Base-by-base conservation (phyloP, 1,140 invertebrate species). In the Drosophila trapezifrons region DNA sequence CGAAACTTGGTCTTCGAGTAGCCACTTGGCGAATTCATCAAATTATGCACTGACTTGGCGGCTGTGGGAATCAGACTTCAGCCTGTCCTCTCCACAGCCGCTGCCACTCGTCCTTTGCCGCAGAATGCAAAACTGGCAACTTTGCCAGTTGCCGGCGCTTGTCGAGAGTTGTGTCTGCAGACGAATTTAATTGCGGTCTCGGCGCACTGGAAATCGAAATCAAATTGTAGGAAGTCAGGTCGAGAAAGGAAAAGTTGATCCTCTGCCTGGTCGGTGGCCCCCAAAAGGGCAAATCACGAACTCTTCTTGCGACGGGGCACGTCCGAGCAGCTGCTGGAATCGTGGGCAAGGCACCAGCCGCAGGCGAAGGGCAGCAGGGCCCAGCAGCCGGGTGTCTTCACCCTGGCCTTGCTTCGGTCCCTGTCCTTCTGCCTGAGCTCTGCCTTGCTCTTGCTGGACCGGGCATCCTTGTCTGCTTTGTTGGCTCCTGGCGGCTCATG, bases 1-100 rank as follows among this genome's bases (percentile, higher is more conserved):
- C n/a, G 38, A 69, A 79, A 80, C 54, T 79, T 79, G 27, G 35
- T 54, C 57, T 25, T 54, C 60, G 22, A 67, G 55, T 74, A 79
- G 42, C 59, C 77, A 79, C 76, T 79, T 75, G 70, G 73, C 62
- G 72, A 66, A 45, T 75, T 75, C 77, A 79, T 79, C 77, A 79
- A 79, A 79, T 79, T 75, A 69, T 52, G 62, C 62, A n/a, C 40
- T 29, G 51, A 57, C 55, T 59, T 49, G 43, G 32, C n/a, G 43
- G 38, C 22, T 71, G 29, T 25, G 66, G 47, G 35, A 38, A 38
- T n/a, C 18, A 18, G 32, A 47, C 20, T 25, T 54, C 13, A 10
- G 51, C 2, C 29, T 9, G 10, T 38, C 18, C n/a, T 40, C 8
- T 22, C 2, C 12, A 35, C 32, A 35, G n/a, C 12, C n/a, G 15